A percentile compares a stretch with the other conserved stretches of the same genome.
phyloP scores from a whole-genome alignment of 2,797 vertebrate genomes.

The Jordanella pulchra region DNA sequence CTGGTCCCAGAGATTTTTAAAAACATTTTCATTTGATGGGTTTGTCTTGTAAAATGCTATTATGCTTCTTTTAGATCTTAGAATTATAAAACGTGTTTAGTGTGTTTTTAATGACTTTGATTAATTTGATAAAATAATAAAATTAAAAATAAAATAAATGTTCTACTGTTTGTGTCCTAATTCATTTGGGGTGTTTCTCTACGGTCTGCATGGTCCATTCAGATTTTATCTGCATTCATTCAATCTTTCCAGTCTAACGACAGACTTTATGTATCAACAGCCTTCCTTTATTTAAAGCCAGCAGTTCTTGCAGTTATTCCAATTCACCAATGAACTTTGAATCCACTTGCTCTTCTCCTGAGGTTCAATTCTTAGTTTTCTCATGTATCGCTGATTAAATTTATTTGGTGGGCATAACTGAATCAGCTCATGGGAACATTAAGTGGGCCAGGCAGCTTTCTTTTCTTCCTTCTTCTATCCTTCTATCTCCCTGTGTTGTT shows the following conservation, averaged over 20 bases:
- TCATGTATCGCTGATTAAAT: constrained; percentile 58
- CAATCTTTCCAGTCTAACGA: not conserved
- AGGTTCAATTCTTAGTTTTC: constrained; percentile 40
- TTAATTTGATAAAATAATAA: no score
- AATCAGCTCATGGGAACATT: constrained; percentile 63
- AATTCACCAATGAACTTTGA: not conserved
- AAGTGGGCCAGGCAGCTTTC: constrained; percentile 35
- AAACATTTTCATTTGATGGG: not conserved
- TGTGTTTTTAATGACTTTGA: not conserved
- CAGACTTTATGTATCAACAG: not conserved
- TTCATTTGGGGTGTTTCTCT: not conserved
- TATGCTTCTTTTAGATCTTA: not conserved
- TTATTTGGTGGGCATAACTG: constrained; percentile 52
- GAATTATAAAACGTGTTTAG: not conserved
- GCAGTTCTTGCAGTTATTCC: not conserved
- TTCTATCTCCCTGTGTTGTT: constrained; percentile 24
- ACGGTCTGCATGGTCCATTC: not conserved
- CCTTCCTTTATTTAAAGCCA: not conserved
- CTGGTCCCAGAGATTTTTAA: not conserved
- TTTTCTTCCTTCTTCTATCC: constrained; percentile 22
- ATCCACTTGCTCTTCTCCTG: constrained; percentile 10
- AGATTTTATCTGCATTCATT: not conserved
- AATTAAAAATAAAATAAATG: no score
- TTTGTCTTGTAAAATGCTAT: not conserved
- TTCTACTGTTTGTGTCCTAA: not conserved